phyloP scores from a whole-genome alignment of 2,797 vertebrate species.

The Chaetophractus vellerosus region DNA sequence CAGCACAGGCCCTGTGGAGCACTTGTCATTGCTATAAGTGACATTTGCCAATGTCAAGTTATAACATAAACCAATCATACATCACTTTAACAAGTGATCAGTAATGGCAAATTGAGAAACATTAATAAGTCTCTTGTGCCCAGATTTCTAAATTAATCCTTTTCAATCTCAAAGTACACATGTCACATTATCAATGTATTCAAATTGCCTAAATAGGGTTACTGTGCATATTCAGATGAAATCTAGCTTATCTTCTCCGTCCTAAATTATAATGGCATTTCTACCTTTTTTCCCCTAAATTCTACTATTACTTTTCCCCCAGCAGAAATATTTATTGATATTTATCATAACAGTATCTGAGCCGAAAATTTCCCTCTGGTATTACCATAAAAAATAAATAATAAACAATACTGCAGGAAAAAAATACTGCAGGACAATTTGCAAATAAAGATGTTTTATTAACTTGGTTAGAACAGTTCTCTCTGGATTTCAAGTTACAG shows the following conservation, averaged over 20 bases:
- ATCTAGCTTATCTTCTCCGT: background rate
- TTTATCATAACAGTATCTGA: background rate
- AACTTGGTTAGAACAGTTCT: constrained; percentile 23
- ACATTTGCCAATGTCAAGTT: constrained; percentile 49
- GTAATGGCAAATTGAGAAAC: background rate
- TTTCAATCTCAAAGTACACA: background rate
- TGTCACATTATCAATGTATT: background rate
- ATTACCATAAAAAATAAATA: constrained; percentile 29
- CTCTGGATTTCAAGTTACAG: background rate
- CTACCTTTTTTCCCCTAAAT: background rate
- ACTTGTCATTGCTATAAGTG: constrained; percentile 46
- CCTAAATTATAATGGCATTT: background rate
- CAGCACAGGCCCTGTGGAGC: constrained; percentile 17
- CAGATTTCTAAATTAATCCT: background rate
- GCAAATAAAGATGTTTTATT: constrained; percentile 45
- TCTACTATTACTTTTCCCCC: background rate
- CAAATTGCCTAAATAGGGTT: background rate
- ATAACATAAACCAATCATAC: constrained; percentile 53
- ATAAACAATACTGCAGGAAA: background rate
- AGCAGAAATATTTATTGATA: background rate
- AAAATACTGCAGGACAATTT: background rate
- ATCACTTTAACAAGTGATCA: background rate
- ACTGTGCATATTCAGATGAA: background rate
- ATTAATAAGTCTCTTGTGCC: background rate
- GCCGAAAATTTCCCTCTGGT: background rate